These are phyloP conservation scores for Spilogale gracilis DNA, from an alignment of 2,113 vertebrate genomes.

Conservation along the genomic window DNA sequence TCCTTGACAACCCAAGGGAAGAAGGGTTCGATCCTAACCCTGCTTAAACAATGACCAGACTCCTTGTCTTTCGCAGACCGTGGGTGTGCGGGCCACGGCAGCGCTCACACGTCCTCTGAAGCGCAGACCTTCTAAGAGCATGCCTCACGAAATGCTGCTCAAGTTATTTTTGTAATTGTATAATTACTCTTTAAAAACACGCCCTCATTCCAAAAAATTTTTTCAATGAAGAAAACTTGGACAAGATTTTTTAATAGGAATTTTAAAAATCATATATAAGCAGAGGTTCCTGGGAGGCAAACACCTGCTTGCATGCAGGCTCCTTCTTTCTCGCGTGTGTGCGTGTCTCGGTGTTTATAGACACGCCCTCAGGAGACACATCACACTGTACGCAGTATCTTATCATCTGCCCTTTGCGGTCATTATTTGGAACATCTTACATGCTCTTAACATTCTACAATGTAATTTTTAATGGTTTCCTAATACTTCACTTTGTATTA, in stretches of 20 bases:
- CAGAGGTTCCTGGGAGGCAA: background rate
- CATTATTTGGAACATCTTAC: too few relatives aligned
- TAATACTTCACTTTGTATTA: background rate
- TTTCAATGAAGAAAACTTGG: background rate
- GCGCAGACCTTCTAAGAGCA: rapidly evolving
- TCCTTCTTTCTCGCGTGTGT: background rate
- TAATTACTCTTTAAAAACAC: background rate
- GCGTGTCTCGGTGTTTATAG: rapidly evolving
- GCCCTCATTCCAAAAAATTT: background rate
- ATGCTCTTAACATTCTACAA: background rate
- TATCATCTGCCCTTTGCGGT: background rate
- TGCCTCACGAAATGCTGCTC: background rate
- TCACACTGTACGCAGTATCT: rapidly evolving
- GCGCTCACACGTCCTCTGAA: background rate
- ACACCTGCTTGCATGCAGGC: rapidly evolving
- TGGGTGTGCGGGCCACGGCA: rapidly evolving
- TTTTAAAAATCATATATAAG: too few relatives aligned
- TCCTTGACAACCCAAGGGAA: background rate
- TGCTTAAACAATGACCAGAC: background rate
- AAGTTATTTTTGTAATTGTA: background rate
- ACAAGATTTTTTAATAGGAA: background rate
- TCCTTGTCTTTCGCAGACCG: rapidly evolving
- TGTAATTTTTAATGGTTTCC: background rate
- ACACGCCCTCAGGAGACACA: background rate
- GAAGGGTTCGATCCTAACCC: background rate